Evolutionary conservation across 2,888 invertebrate genomes (phyloP), one percentile per base, ranked within the genome.

Genomic region (Eupithecia subfuscata): DNA sequence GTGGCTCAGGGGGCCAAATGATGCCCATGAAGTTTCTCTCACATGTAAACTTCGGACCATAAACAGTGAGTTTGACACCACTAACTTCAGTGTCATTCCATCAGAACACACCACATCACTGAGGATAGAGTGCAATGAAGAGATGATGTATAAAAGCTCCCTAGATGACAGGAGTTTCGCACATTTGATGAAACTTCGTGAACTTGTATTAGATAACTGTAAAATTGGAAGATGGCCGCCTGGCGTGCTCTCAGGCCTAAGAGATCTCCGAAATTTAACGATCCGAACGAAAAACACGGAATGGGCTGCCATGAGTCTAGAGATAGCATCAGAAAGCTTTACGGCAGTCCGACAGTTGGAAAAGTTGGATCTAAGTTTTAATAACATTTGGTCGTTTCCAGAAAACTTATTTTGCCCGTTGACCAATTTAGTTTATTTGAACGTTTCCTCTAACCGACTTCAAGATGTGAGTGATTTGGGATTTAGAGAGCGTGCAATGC

Each of bases 331-430:
- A 56, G 97, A 97, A 81, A 97, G 97, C 84, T 98, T 98, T 90
- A 95, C 96, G 77, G 96, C 96, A 77, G 96, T 97, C 76, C 96
- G 96, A 79, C 97, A 98, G 89, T 95, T 98, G 84, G 98, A 98
- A 91, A 96, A 97, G 83, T 95, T 98, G 80, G 98, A 98, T 89
- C 95, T 98, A 81, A 98, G 98, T 87, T 97, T 96, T 87, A 98
- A 98, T 91, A 98, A 98, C 90, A 97, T 98, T 88, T 98, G 98
- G 97, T 97, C 97, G 73, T 96, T 98, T 89, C 98, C 98, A 37
- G 97, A 97, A 85, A 97, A 97, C 86, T 95, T 98, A 80, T 98
- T 98, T 92, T 98, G 98, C 87, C 96, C 97, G 6, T 91, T 98
- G 83, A 97, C 96, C 60, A 98, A 97, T 87, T 95, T 98, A 84